Evolutionary conservation across 2,888 invertebrate genomes (phyloP), one percentile per base, ranked within the genome.

Genomic region (Platerodrilus igneus): DNA sequence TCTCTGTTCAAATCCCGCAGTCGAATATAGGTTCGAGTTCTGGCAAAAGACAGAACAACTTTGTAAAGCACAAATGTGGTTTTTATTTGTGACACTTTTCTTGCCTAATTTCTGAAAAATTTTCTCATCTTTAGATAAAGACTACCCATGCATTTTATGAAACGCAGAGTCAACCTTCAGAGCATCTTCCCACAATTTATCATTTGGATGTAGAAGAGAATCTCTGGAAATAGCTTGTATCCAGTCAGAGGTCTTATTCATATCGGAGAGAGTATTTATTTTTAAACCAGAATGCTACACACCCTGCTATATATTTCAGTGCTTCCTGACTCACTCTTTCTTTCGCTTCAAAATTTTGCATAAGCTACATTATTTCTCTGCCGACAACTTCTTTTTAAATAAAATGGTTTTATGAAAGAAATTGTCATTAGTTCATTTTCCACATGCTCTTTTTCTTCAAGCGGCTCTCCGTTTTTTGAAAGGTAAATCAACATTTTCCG

Each of bases 221-320:
- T 30, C 43, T 35, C 31, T 43, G 14, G 43, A 43, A 34, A 43
- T 34, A 29, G 23, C 15, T 10, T 43, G 33, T 17, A 43, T 9
- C 43, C 43, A 43, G 10, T 43, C 43, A 22, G 43, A 35, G 15
- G 37, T 16, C 30, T 33, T 41, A 36, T 25, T 41, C 16, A 25
- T 28, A 34, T 43, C 25, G 13, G 36, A 41, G 21, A 20, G 25
- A 32, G 23, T 36, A 45, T 37, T 45, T 48, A 20, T 40, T 37
- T 22, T 37, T 48, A 30, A 42, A 45, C 33, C 35, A 37, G 18
- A 33, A 41, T 10, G 45, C 42, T 9, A 43, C 37, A 28, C 30
- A 48, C 11, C 41, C 45, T 11, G 41, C 40, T 29, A 46, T 35
- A 21, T 43, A 45, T 31, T 39, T 42, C 22, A 48, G 26, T 19